Evolutionary conservation across 2,797 vertebrate genomes (phyloP), one percentile per base, ranked within the genome.

Genomic region (Cirrhinus molitorella): DNA sequence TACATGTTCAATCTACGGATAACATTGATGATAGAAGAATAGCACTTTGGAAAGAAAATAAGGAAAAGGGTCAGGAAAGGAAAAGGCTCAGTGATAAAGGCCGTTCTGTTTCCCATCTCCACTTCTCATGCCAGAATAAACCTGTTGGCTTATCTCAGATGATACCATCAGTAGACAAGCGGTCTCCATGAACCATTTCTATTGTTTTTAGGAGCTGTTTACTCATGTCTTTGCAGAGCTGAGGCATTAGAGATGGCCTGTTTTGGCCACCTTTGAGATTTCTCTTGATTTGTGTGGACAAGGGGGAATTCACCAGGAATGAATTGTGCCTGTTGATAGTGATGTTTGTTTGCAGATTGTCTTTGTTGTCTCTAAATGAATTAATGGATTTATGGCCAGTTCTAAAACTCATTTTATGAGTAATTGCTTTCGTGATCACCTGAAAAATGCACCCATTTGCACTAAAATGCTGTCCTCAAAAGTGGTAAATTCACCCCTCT

Each of bases 121-220:
- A 37, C 28, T 49, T 61, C 63, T 45, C 53, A 43, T 67, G 74
- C 75, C 79, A 82, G 53, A 80, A 23, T 23, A 47, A 34, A 3
- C 66, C 34, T 81, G 72, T 86, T 77, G 47, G 21, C 19, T 79
- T 79, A 79, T 86, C 85, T 84, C 25, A 11, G 78, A 53, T 55
- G 74, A 55, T 49, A 66, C 76, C 55, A 31, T 61, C 76, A 70
- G 86, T 55, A 72, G 55, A 78, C 51, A 19, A 21, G 25, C 13
- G 51, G 49, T 74, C 73, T 63, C 57, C 77, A 28, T 43, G 1
- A 81, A 72, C 55, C 40, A 37, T 81, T 6, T 81, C 67, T 61
- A 25, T 81, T 81, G 79, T 72, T 73, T 81, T 80, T 37, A 28
- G 68, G 25, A 47, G 9, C 40, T 47, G 37, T 70, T 71, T 72